Evolutionary conservation across 2,797 vertebrate genomes (phyloP), one percentile per base, ranked within the genome.

Genomic region (Scarus forsteni): DNA sequence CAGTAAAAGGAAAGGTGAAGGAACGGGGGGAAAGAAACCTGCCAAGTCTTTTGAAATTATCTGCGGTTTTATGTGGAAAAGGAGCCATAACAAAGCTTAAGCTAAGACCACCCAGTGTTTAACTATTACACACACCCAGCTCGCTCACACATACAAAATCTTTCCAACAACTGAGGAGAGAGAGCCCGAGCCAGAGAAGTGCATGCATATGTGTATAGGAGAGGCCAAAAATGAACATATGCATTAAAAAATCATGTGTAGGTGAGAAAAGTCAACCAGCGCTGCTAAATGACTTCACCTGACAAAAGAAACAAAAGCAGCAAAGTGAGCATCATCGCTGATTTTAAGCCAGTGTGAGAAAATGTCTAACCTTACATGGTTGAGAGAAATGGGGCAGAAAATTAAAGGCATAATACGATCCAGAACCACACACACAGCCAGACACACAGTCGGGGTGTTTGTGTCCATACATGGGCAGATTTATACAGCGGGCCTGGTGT

Each of bases 381-480:
- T 36, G 16, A 75, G 75, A 80, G 77, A 88, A 92, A 86, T 80
- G 77, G 81, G 85, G 85, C 89, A 89, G 87, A 92, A 90, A 89
- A 74, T 73, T 61, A 84, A 77, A 91, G 77, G 45, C 86, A 91
- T 89, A 81, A 85, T 76, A 73, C 85, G 88, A 80, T 75, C 66
- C 75, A 63, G 75, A 65, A 50, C 75, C 60, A 40, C 66, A 15
- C 68, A 70, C 66, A 70, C 59, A 72, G 50, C 35, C 42, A 60
- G 43, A 58, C 60, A 53, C 49, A 42, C 7, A 53, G 36, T 3
- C 68, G 36, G 59, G 46, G 63, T 79, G 77, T 82, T 88, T 85
- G 84, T 85, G 79, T 90, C 92, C 92, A 90, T 93, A 93, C 74
- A 92, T 88, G 92, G 93, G 78, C 84, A 92, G 82, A 87, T 83